Evolutionary conservation across 2,888 invertebrate genomes (phyloP).

Genomic region (Octodonta nipae): DNA sequence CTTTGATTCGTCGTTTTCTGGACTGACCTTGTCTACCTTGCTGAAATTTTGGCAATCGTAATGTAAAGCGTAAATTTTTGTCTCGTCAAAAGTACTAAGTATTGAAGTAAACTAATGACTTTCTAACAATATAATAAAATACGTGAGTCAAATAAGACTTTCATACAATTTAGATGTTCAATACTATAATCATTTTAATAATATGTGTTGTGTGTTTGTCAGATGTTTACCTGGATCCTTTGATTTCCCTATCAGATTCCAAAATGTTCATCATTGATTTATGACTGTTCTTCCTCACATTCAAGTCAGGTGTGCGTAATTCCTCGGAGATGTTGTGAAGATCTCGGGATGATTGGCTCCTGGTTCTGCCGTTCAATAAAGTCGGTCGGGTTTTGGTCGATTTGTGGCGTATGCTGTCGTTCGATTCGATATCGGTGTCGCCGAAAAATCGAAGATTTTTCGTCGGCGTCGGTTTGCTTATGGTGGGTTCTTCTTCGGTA

Average conservation of each 20-base stretch:
- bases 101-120: no score
- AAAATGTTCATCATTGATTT: constrained; percentile 32
- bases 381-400: constrained; percentile 20
- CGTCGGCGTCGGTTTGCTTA: constrained; percentile 36
- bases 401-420: constrained; percentile 37
- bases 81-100: no score
- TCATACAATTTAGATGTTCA: no score
- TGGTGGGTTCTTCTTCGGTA: constrained; percentile 29
- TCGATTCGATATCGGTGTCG: constrained; percentile 68
- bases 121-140: no score
- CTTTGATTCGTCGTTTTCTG: no score
- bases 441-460: constrained; percentile 74
- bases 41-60: no score
- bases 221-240: no score
- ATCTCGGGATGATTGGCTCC: constrained; percentile 36
- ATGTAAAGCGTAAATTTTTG: no score
- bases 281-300: constrained; percentile 32
- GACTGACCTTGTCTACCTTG: no score
- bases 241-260: constrained; percentile 22
- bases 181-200: no score
- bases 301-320: constrained; percentile 18
- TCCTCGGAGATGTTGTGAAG: constrained; percentile 46
- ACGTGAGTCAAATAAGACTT: no score
- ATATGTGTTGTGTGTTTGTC: no score
- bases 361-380: constrained; percentile 13